Evolutionary conservation across 1,140 invertebrate species (phyloP), one percentile per base, ranked within the genome.

Genomic region (Pentalonia nigronervosa): DNA sequence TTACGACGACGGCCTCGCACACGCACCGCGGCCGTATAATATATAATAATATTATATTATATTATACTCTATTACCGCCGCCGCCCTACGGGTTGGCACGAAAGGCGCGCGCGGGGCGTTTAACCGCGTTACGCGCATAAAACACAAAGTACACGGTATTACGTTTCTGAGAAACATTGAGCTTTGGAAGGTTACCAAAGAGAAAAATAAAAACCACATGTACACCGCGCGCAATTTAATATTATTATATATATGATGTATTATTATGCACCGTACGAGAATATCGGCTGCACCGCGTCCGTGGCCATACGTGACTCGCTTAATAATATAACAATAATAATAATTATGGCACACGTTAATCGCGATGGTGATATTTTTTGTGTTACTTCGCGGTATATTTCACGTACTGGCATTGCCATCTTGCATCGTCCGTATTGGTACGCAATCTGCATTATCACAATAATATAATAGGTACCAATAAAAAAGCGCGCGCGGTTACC

Each of bases 81-180:
- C 21, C 50, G 50, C 17, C 17, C 1, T 25, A 36, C n/a, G 7
- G 90, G 81, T 91, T 91, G 90, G 90, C 90, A 81, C 34, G 67
- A 47, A 30, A 45, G 89, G 23, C 11, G 30, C 23, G 23, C 53
- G 53, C 48, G 17, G 34, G 53, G 41, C 36, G 21, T 56, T 76
- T 76, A 36, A 53, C 47, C 89, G 89, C 89, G 89, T 67, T 20
- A 11, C 56, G 56, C 53, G 41, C 90, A 81, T 91, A 91, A 91
- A 91, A 91, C 45, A 91, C 90, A 81, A 91, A 91, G 90, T 91
- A 91, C 67, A 48, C 67, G 53, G 41, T 91, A 91, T 91, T 47
- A 81, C 90, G 90, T 91, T 91, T 91, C 90, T n/a, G 41, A 91
- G 90, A 91, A 91, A 48, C 67, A 50, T 87, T 48, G 48, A 48